These are phyloP conservation scores for Oncorhynchus masou DNA, from an alignment of 2,113 vertebrate species.

Conservation along the genomic window DNA sequence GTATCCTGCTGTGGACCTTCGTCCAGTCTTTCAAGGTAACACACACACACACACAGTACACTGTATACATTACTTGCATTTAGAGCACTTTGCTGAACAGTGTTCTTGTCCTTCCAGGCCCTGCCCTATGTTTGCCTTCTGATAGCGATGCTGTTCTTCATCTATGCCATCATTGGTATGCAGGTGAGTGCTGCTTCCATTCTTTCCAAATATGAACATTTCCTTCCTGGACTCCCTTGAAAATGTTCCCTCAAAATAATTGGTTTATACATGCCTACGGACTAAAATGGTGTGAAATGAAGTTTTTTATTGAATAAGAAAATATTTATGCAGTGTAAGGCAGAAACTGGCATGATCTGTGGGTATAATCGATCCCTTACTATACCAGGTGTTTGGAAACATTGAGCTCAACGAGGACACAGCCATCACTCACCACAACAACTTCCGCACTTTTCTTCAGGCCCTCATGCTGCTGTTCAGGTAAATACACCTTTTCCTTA, in stretches of 20 bases:
- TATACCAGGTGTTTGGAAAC: slow-evolving; percentile 90
- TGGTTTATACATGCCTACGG: background rate
- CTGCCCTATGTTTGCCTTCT: slow-evolving; percentile 95
- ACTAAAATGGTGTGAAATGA: background rate
- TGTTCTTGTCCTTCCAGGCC: slow-evolving; percentile 72
- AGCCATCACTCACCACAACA: slow-evolving; percentile 92
- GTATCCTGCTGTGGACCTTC: slow-evolving; percentile 96
- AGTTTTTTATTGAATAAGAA: background rate
- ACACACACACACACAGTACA: fast-evolving
- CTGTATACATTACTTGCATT: no score
- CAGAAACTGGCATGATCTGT: no score
- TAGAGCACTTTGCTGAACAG: no score
- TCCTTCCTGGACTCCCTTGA: background rate
- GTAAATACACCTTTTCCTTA: slow-evolving; percentile 53
- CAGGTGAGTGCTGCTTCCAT: slow-evolving; percentile 75
- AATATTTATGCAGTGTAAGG: no score
- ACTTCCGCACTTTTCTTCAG: slow-evolving; percentile 93
- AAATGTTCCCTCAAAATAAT: background rate
- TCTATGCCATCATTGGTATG: slow-evolving; percentile 98
- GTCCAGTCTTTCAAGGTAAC: slow-evolving; percentile 97
- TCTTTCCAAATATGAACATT: background rate
- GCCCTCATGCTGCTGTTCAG: slow-evolving; percentile 96
- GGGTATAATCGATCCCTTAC: background rate
- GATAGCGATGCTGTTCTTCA: slow-evolving; percentile 98
- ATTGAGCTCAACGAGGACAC: slow-evolving; percentile 89